Evolutionary conservation across 2,113 vertebrate species (phyloP).

Genomic region (Steatornis caripensis): DNA sequence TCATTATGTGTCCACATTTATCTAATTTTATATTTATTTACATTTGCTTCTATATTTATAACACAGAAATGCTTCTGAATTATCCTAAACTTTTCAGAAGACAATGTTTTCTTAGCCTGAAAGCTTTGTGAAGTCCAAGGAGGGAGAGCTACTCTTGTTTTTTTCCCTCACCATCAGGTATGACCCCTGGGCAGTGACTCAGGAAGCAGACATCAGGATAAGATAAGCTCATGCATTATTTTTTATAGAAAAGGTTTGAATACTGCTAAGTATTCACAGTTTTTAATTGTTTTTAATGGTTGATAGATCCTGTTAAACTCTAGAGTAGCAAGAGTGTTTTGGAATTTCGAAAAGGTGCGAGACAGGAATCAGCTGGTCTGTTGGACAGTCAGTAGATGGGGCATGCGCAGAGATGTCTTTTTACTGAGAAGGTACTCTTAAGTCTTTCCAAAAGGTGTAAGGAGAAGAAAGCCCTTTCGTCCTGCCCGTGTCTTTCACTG

Average conservation of each 20-base stretch:
- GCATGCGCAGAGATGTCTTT: background rate
- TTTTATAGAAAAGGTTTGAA: background rate
- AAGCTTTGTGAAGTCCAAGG: background rate
- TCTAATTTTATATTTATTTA: background rate
- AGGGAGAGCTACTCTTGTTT: background rate
- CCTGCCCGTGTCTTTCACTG: background rate
- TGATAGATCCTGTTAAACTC: background rate
- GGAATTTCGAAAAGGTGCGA: background rate
- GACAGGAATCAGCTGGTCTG: background rate
- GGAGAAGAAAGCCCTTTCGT: background rate
- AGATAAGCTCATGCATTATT: background rate
- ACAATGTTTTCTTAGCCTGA: background rate
- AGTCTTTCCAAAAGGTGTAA: background rate
- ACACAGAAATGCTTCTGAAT: background rate
- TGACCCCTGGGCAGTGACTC: background rate
- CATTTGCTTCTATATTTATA: background rate
- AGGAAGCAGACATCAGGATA: background rate
- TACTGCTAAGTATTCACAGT: background rate
- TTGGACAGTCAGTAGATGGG: background rate
- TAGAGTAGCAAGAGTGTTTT: background rate
- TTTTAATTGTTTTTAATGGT: background rate
- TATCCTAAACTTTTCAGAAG: background rate
- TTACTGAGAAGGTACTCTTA: background rate
- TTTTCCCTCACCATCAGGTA: background rate
- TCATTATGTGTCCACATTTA: background rate